phyloP scores from a whole-genome alignment of 2,888 invertebrate genomes.

The Polydesmus complanatus region DNA sequence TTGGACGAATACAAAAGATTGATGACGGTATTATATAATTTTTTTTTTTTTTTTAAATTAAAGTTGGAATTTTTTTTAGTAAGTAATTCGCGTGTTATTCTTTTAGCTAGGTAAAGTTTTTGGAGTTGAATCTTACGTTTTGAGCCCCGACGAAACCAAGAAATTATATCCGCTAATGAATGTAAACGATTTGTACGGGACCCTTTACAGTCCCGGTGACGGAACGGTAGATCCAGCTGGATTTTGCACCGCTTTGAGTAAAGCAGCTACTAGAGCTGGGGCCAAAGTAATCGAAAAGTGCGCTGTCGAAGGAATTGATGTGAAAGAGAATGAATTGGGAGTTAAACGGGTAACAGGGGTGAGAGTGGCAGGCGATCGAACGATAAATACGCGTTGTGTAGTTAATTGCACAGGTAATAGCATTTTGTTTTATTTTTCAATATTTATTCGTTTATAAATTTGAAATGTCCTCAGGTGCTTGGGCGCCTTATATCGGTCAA shows the following conservation, averaged over 20 bases:
- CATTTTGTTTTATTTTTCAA: neutral
- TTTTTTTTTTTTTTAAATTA: neutral
- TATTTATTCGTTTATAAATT: neutral
- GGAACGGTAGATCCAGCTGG: conserved; percentile 74
- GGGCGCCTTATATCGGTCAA: conserved; percentile 60
- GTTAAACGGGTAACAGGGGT: conserved; percentile 59
- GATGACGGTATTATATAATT: conserved; percentile 44
- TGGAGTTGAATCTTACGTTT: conserved; percentile 57
- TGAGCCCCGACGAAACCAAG: conserved; percentile 57
- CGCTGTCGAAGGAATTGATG: conserved; percentile 54
- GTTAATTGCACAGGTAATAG: conserved; percentile 52
- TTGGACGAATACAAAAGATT: conserved; percentile 70
- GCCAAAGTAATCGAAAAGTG: conserved; percentile 64
- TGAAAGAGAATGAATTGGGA: conserved; percentile 47
- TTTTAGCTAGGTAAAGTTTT: conserved; percentile 52
- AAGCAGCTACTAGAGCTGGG: conserved; percentile 54
- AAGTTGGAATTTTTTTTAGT: conserved; percentile 2
- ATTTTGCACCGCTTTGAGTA: conserved; percentile 57
- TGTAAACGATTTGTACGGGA: conserved; percentile 55
- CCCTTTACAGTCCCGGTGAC: conserved; percentile 63
- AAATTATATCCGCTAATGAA: conserved; percentile 64
- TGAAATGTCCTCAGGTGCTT: conserved; percentile 44
- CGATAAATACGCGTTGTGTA: conserved; percentile 59
- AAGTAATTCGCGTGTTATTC: neutral
- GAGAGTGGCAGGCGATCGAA: conserved; percentile 50